A percentile compares a stretch with the other conserved stretches of the same genome.
phyloP scores from a whole-genome alignment of 1,140 invertebrate species.

The Caenorhabditis latens region DNA sequence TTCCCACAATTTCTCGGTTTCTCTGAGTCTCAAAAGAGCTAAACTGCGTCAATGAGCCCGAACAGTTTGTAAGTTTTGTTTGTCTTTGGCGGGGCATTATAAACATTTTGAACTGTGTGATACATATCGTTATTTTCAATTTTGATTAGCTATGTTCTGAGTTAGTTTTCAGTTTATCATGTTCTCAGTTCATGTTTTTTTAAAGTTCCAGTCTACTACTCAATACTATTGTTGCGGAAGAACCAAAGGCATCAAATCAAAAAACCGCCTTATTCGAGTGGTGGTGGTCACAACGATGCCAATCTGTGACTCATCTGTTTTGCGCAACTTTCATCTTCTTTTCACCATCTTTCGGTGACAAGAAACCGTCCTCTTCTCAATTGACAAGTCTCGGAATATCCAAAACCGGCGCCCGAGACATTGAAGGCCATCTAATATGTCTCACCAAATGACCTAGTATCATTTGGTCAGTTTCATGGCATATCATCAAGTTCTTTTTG shows the following conservation, averaged over 20 bases:
- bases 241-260: constrained; percentile 2
- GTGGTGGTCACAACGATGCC: constrained; percentile 47
- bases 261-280: constrained; percentile 44
- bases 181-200: background rate
- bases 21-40: background rate
- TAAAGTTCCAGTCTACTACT: constrained; percentile 12
- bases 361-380: constrained; percentile 6
- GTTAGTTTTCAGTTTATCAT: background rate
- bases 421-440: constrained; percentile 33
- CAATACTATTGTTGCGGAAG: background rate
- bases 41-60: constrained; percentile 47
- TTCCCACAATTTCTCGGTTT: background rate
- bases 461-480: background rate
- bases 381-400: constrained; percentile 20
- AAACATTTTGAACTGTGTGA: constrained; percentile 44
- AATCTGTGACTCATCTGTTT: constrained; percentile 52
- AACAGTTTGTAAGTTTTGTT: constrained; percentile 33
- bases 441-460: constrained; percentile 7
- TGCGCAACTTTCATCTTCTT: constrained; percentile 52
- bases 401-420: constrained; percentile 8
- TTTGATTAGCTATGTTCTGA: background rate
- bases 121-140: constrained; percentile 9
- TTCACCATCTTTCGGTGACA: constrained; percentile 9
- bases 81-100: constrained; percentile 40
- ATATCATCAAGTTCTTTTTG: too few species aligned